A percentile compares a stretch with the other conserved stretches of the same genome.
Evolutionary conservation across 2,888 invertebrate species (phyloP).

Genomic region (Acrocyrtus sp.): DNA sequence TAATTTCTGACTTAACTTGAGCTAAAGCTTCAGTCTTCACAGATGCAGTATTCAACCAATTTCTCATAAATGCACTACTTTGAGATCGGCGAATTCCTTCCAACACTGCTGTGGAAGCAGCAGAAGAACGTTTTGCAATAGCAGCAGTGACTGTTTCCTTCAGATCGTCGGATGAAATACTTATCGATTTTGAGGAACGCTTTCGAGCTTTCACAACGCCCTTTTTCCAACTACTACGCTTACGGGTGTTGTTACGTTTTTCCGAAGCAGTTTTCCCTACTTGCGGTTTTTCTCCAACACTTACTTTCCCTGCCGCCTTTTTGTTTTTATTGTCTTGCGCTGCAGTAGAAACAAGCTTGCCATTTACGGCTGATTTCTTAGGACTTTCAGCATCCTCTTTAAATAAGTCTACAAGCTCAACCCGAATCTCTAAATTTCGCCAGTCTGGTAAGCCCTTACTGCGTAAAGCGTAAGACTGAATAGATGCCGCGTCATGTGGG

Average conservation of each 20-base stretch:
- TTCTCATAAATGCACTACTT: too few species aligned
- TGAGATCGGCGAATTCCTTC: slow-evolving; percentile 22
- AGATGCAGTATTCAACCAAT: too few species aligned
- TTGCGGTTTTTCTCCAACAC: background rate
- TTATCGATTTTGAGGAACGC: background rate
- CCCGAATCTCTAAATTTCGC: slow-evolving; percentile 36
- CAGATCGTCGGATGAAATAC: too few species aligned
- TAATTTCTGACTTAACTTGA: too few species aligned
- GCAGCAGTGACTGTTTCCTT: too few species aligned
- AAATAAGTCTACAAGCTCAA: slow-evolving; percentile 49
- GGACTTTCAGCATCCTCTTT: background rate
- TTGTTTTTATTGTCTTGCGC: background rate
- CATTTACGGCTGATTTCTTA: background rate
- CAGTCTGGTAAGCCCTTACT: slow-evolving; percentile 54
- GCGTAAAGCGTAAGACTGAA: background rate
- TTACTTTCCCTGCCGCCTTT: background rate
- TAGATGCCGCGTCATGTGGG: slow-evolving; percentile 37
- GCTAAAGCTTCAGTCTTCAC: too few species aligned
- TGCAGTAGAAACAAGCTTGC: too few species aligned
- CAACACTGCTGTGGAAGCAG: too few species aligned
- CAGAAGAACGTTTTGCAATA: too few species aligned
- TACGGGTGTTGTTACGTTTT: background rate
- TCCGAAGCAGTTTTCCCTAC: background rate
- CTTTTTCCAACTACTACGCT: background rate
- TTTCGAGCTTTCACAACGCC: slow-evolving; percentile 11